Evolutionary conservation across 1,140 invertebrate genomes (phyloP).

Genomic region (Oncopodura yosiiana): DNA sequence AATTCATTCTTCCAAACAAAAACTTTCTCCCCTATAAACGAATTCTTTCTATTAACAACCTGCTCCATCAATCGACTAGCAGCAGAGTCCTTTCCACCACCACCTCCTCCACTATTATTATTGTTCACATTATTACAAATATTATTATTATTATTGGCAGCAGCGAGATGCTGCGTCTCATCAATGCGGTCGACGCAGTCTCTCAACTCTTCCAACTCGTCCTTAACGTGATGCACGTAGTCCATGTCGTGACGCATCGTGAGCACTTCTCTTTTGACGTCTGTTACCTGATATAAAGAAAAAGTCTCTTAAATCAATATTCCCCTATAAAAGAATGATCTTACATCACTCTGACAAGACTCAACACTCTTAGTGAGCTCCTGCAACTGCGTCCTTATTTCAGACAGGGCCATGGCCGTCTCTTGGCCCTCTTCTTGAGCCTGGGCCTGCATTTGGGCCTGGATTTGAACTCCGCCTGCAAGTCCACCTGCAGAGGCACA

Average conservation of each 20-base stretch:
- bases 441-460: slow-evolving; percentile 75
- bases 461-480: too few species aligned
- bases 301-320: too few species aligned
- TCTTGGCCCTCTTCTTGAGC: slow-evolving; percentile 58
- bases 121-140: too few species aligned
- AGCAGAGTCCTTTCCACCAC: too few species aligned
- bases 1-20: too few species aligned
- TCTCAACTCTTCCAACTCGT: slow-evolving; percentile 81
- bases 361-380: slow-evolving; percentile 85
- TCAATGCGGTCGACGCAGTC: slow-evolving; percentile 82
- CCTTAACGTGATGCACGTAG: slow-evolving; percentile 83
- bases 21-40: too few species aligned
- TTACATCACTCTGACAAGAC: slow-evolving; percentile 80
- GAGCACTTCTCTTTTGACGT: slow-evolving; percentile 85
- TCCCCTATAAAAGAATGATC: neutral
- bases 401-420: slow-evolving; percentile 77
- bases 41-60: slow-evolving; percentile 19
- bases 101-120: slow-evolving; percentile 30
- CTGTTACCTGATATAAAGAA: slow-evolving; percentile 43
- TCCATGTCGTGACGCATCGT: slow-evolving; percentile 86
- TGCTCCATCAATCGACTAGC: slow-evolving; percentile 35
- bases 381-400: slow-evolving; percentile 79
- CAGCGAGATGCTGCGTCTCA: too few species aligned
- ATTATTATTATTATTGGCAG: too few species aligned
- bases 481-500: slow-evolving; percentile 82